phyloP scores from a whole-genome alignment of 2,113 vertebrate species.

The Meleagris gallopavo region DNA sequence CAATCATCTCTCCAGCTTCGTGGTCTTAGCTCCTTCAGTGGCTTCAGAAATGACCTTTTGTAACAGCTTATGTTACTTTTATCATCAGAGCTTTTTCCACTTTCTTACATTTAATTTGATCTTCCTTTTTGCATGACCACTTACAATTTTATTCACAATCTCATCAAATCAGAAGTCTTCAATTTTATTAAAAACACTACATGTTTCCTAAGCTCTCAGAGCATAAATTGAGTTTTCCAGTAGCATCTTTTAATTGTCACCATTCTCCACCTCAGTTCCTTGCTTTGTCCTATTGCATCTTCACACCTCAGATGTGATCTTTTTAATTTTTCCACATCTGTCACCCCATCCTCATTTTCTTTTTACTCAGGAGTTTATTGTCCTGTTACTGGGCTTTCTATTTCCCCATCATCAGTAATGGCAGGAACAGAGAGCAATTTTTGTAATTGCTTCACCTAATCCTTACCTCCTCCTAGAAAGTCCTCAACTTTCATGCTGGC shows the following conservation, averaged over 20 bases:
- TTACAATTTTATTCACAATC: not conserved
- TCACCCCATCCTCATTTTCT: not conserved
- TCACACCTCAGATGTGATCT: not conserved
- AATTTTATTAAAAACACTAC: not conserved
- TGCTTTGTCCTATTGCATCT: not conserved
- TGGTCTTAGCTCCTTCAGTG: not conserved
- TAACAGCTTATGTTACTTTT: slow-evolving; percentile 4
- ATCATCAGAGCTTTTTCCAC: not conserved
- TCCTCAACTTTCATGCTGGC: not conserved
- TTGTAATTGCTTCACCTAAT: not conserved
- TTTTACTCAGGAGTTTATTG: not conserved
- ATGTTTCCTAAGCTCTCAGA: not conserved
- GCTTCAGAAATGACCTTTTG: not conserved
- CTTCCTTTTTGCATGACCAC: not conserved
- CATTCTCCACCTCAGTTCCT: not conserved
- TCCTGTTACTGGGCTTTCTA: not conserved
- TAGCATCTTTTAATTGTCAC: not conserved
- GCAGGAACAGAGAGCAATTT: not conserved
- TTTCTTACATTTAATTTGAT: not conserved
- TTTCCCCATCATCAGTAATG: not conserved
- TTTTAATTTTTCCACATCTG: not conserved
- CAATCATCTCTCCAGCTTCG: not conserved
- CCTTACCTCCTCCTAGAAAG: not conserved
- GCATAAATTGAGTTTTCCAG: not conserved
- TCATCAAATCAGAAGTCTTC: not conserved